Conservation (phyloP, 1,140 invertebrate genomes). For the Limonius californicus region DNA sequence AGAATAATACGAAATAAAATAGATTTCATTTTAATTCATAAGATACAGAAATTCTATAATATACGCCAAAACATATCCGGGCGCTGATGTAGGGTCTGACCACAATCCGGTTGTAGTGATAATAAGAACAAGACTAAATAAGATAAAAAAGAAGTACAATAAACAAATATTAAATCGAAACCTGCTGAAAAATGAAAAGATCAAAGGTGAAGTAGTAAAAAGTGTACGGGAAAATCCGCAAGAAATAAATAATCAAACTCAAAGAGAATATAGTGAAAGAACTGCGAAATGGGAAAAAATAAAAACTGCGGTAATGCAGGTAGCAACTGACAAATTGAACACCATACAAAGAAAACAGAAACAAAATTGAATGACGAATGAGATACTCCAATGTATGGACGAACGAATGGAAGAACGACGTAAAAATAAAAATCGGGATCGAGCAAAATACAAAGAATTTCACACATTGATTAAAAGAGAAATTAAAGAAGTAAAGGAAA, state of each 20-base stretch:
- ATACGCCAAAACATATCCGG: conserved; percentile 21
- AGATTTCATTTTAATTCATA: conserved; percentile 38
- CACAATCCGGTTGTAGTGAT: conserved; percentile 36
- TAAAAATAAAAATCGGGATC: conserved; percentile 10
- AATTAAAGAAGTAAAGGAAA: conserved; percentile 22
- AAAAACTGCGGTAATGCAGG: no score
- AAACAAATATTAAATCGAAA: conserved; percentile 20
- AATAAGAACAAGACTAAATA: not conserved
- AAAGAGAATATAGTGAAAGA: not conserved
- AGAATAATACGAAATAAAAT: conserved; percentile 43
- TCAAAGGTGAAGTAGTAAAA: not conserved
- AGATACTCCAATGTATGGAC: conserved; percentile 6
- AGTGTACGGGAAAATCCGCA: not conserved
- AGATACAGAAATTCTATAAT: conserved; percentile 34
- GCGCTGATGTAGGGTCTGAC: conserved; percentile 19
- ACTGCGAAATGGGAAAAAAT: not conserved
- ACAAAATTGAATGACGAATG: conserved; percentile 34
- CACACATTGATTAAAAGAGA: conserved; percentile 20
- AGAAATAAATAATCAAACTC: conserved; percentile 5
- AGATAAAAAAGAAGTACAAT: not conserved
- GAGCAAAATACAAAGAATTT: conserved; percentile 19
- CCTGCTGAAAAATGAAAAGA: not conserved
- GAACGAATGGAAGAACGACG: conserved; percentile 8
- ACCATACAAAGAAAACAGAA: no score
- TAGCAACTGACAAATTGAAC: no score